Evolutionary conservation across 2,888 invertebrate species (phyloP), one percentile per base, ranked within the genome.

Genomic region (Venusia cambrica): DNA sequence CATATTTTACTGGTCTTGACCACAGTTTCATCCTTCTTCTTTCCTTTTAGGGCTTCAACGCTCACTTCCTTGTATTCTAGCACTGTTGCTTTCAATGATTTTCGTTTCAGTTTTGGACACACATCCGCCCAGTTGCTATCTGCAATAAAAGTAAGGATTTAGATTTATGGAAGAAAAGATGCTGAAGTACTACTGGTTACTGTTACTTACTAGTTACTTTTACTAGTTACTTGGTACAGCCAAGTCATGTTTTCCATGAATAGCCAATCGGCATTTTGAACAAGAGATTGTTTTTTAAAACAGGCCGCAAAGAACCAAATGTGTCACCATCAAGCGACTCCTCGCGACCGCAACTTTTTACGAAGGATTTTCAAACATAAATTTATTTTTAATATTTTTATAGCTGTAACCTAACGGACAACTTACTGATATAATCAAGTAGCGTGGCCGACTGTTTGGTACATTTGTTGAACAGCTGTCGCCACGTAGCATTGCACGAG

Each of bases 401-500:
- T n/a, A n/a, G n/a, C 2, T 4, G 9, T 22, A 6, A 6, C 2
- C n/a, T n/a, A n/a, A 3, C 2, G 16, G 12, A 6, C 12, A 12
- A 5, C 26, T 20, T 33, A 31, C 31, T 14, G 13, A 39, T 38
- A 32, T 84, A 89, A 42, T 85, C 87, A 15, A 94, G 78, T 25
- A 94, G 70, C 9, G 91, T 80, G 17, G 91, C 91, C 8, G 93
- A 92, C 56, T 92, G 90, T 38, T 88, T 85, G 9, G 91, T 83
- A 57, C 93, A 89, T 59, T 91, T 92, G 13, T 88, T 74, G 72
- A 94, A 93, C 27, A 91, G 69, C 52, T 92, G 91, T 54, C 88
- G 87, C 94, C 94, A 94, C 0, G 88, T 87, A 24, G 88, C 88
- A 51, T 92, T 91, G 54, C 91, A 91, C 0, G 89, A 89, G 42